Evolutionary conservation across 2,888 invertebrate species (phyloP), one percentile per base, ranked within the genome.

Genomic region (Andricus curvator): DNA sequence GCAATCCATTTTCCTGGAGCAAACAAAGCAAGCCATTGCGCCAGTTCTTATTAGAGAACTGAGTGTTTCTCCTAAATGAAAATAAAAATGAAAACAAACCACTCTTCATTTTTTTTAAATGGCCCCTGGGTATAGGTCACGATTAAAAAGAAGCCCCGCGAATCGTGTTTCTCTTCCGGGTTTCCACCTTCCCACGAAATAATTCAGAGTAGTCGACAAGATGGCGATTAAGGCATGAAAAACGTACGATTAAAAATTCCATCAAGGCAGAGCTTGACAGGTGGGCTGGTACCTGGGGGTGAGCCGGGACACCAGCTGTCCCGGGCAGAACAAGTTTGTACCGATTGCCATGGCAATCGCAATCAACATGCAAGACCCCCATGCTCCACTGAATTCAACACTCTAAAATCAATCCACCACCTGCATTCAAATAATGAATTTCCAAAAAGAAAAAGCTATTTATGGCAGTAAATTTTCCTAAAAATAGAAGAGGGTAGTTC

Each of bases 191-290:
- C 51, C 22, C 6, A 56, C 56, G 51, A 74, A 74, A 74, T 74
- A 74, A 74, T 74, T 51, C 74, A 74, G 33, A 56, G 22, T n/a
- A 25, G 33, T 48, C 15, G n/a, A 48, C 29, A 74, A 74, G 74
- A 74, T 56, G 74, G 51, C 74, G 74, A 74, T 74, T 74, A 56
- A 37, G 74, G 74, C n/a, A 51, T 56, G 74, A 56, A 86, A 88
- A 84, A 83, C 70, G 83, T 79, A 74, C 82, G 85, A 90, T 92
- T 89, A 90, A 92, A 91, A 92, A 92, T 92, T 91, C 91, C 89
- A 92, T 91, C 90, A 90, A 86, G 87, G 85, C 86, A 84, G 84
- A 79, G 84, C 88, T 87, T 89, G 91, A 89, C 92, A 92, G 92
- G 92, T 92, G 92, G 86, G 80, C 82, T 82, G 81, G 64, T 67